Evolutionary conservation across 1,140 invertebrate species (phyloP), one percentile per base, ranked within the genome.

Genomic region (Pachypsylla venusta): DNA sequence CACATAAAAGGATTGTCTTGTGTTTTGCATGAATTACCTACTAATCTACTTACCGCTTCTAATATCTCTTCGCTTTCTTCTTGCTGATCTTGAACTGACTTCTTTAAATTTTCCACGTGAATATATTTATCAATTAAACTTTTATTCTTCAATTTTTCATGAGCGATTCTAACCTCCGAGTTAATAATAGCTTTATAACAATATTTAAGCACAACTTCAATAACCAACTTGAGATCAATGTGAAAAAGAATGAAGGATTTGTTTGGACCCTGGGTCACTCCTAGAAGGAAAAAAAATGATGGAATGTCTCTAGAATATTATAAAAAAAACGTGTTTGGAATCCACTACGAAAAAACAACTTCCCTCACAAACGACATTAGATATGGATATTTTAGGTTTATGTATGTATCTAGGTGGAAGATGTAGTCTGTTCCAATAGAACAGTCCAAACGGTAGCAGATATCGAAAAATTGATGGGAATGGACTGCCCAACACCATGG

Each of bases 221-320:
- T 64, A 62, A 71, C 70, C 58, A 71, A 68, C 60, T 69, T 65
- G 20, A 77, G 64, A 59, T 89, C 78, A 28, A 91, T 81, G 62
- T 83, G 79, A 69, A 89, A 88, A 2, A 89, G 70, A 64, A 82
- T 88, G 61, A 82, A 82, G 3, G 79, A 80, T 71, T 88, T 85
- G 19, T 77, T 78, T 14, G 79, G 79, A 12, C 75, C 76, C 61
- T 59, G 58, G 16, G 42, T 48, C 5, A 22, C 42, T 5, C 42
- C 42, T 48, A n/a, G 42, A 48, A 19, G 16, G 42, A 48, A n/a
- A 22, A 16, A 22, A 16, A 20, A 35, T 35, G 30, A n/a, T 35
- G 7, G n/a, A n/a, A n/a, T n/a, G n/a, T n/a, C n/a, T n/a, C n/a
- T n/a, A n/a, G n/a, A n/a, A n/a, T n/a, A n/a, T n/a, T n/a, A n/a